Base-by-base conservation (phyloP, 2,888 invertebrate genomes). In the Perizoma affinitatum region DNA sequence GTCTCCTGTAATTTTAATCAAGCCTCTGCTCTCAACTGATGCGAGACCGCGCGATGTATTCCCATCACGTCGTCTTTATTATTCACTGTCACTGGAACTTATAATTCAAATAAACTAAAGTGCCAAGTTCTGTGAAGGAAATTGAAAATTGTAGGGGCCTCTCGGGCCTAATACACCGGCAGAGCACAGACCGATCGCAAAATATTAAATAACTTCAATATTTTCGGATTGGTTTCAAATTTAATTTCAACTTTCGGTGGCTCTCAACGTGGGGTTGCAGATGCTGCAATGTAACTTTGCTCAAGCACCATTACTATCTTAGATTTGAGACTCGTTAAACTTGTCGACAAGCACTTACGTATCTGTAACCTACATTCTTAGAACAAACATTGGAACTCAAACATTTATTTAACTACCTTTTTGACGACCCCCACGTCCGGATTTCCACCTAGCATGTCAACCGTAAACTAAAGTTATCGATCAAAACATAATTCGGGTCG, bases 101-200 rank as follows among this genome's bases (percentile, higher is more conserved):
- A 71, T 82, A 78, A 80, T 73, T 79, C 82, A 77, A 81, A 83
- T 81, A 78, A 80, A 75, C 72, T 66, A 67, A 74, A 82, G 78
- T 77, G 78, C 70, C 61, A 57, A 54, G 67, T 65, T 71, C 65
- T 59, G 55, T 58, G 69, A 63, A 61, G 65, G 58, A 73, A 67
- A 71, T 70, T 72, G 70, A 73, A 72, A 72, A 73, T 69, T 72
- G 64, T 55, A 63, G 59, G n/a, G 67, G 66, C 40, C 62, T 72
- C 68, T 64, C 41, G 47, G 73, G 73, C 71, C 44, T 61, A 57
- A 65, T 61, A 66, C 55, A 49, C 54, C 36, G 40, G 53, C 46
- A 56, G 61, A 62, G 55, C 35, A 9, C 41, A 36, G 43, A 51
- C 48, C 41, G 62, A 57, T 60, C 5, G 41, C 38, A 41, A 44